Evolutionary conservation across 2,888 invertebrate genomes (phyloP), one percentile per base, ranked within the genome.

Genomic region (Meliscaeva auricollis): DNA sequence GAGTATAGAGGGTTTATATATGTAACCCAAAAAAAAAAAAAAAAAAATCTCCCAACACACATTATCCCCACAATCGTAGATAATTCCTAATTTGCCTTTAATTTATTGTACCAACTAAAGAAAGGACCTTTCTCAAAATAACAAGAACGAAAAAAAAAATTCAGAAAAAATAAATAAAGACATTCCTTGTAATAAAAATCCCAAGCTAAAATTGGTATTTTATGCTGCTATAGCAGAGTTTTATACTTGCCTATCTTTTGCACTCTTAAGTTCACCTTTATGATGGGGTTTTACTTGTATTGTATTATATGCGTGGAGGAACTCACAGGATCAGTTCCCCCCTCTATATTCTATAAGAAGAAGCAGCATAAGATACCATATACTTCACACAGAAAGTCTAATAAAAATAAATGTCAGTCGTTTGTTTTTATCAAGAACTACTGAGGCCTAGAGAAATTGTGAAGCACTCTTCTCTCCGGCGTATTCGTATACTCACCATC

Each of bases 371-470:
- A 64, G 46, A 46, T 17, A 46, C 46, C 62, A 64, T 64, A 64
- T 78, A 87, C 78, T 83, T 87, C 83, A 83, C 77, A 87, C 76
- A 75, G 87, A 84, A 87, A 87, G 91, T 90, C 89, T 92, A 92
- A 92, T 92, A 92, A 92, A 92, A 92, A 92, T 91, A 92, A 92
- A 92, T 92, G 92, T 92, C 90, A 90, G 91, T 91, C 91, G 91
- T 92, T 92, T 91, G 90, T 92, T 91, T 91, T 91, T 90, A 89
- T 91, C 91, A 91, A 88, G 89, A 88, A 87, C 87, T 83, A 85
- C 81, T 81, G 85, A 85, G 72, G 85, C 85, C 85, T 85, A 85
- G 85, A 78, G 78, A 75, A 38, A 75, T 54, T 50, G 41, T 38
- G 56, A 87, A 74, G 30, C 68, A 70, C 30, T 54, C 17, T n/a